Base-by-base conservation (phyloP, 2,888 invertebrate genomes). In the Tenthredo amoena region DNA sequence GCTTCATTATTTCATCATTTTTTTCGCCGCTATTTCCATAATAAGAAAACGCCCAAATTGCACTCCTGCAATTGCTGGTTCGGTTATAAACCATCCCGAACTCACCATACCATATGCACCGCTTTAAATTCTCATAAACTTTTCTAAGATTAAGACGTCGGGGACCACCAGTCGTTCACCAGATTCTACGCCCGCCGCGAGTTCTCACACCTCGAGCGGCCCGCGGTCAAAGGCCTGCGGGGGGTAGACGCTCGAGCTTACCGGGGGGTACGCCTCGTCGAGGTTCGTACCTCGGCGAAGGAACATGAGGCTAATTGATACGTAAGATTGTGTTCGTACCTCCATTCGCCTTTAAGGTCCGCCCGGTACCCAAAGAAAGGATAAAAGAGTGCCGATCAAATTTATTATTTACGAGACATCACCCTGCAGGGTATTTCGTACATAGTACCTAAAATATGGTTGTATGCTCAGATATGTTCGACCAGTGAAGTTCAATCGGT, bases 231-330 rank as follows among this genome's bases (percentile, higher is more conserved):
- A 93, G 93, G 93, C 92, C 93, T 93, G 92, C 93, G 91, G 93
- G 93, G 93, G 93, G 93, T 93, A 21, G 43, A 65, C 43, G 71
- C 47, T 50, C 40, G 3, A 26, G 65, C 83, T 47, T 83, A 83
- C 83, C 83, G 83, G 83, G 83, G 83, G 83, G 83, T 68, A 82
- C 37, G 47, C 10, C 65, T 43, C 47, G 34, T 47, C 18, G 26
- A n/a, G 58, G 37, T 58, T 37, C 37, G 40, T 65, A 65, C 43
- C 47, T 50, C 31, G n/a, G 31, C 91, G 90, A 91, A 91, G 91
- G 92, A 92, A 92, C 91, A 92, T 91, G 92, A 91, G 92, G 92
- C 93, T 93, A 93, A 93, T 93, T 93, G 93, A 93, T 93, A 93
- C 93, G 93, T 93, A 93, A 93, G 93, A 93, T 93, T 93, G 93